These are phyloP conservation scores for Gallinago undulata DNA, from an alignment of 2,113 vertebrate species.

Conservation along the genomic window DNA sequence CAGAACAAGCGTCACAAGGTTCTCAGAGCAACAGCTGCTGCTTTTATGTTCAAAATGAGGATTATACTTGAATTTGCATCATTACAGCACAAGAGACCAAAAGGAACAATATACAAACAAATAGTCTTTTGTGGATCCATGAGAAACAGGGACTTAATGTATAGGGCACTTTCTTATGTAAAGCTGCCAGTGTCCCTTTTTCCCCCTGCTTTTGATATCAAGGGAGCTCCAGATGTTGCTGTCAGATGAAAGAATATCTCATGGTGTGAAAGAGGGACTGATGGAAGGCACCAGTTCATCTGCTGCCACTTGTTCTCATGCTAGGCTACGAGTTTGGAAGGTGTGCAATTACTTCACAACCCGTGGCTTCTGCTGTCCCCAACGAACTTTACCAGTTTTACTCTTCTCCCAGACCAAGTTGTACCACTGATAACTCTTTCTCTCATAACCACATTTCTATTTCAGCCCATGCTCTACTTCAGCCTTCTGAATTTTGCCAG, in stretches of 20 bases:
- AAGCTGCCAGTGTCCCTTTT: neutral
- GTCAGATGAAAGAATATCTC: neutral
- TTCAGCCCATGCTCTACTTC: neutral
- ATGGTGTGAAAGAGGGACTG: neutral
- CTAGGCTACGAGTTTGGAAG: neutral
- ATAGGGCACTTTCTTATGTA: neutral
- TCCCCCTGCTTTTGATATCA: neutral
- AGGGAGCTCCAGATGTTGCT: neutral
- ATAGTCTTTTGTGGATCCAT: neutral
- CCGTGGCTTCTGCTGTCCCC: neutral
- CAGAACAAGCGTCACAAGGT: neutral
- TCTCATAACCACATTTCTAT: neutral
- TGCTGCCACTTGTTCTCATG: neutral
- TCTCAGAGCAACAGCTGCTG: neutral
- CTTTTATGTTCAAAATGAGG: neutral
- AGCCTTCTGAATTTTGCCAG: neutral
- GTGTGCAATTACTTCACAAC: neutral
- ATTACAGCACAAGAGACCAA: neutral
- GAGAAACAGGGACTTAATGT: neutral
- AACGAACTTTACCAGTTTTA: neutral
- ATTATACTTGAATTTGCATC: neutral
- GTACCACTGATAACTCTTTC: neutral
- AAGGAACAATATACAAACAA: neutral
- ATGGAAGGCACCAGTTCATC: neutral
- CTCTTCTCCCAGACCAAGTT: neutral